Base-by-base conservation (phyloP, 2,113 vertebrate species). In the Centropus bengalensis region DNA sequence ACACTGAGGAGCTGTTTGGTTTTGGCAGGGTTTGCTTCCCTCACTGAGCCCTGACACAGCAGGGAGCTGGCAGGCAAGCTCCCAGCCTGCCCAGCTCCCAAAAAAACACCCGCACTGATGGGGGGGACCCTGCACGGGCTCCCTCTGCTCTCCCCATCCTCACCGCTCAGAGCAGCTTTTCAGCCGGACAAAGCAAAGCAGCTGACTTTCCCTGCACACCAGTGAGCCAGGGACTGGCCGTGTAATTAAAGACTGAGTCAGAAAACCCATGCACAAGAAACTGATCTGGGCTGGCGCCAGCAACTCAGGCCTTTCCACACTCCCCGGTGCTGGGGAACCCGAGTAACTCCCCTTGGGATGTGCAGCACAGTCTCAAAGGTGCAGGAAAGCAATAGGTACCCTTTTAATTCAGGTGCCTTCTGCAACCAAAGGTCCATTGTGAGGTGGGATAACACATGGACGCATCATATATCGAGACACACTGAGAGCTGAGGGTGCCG, bases 121-220 rank as follows among this genome's bases (percentile, higher is more conserved):
- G 36, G 42, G 47, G 6, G 5, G 74, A 10, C 42, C 7, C 1
- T 0, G 0, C 0, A 24, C 13, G 0, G 26, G 56, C 18, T 74
- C 28, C 56, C 52, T 74, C 62, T 16, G 28, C 56, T 83, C 17
- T 3, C 33, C 52, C 66, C 71, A 45, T 36, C 38, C 75, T 32
- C 14, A 2, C 58, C 14, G 18, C 42, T 68, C 13, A 22, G 64
- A 86, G 74, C 84, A 74, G 81, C 55, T 81, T 58, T 68, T 47
- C 90, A 94, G 62, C 78, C 33, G 91, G 66, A 71, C 85, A 78
- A 82, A 68, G 79, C 30, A 36, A 80, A 86, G 51, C 67, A 79
- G 70, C 63, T 3, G 1, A 21, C 44, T 44, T 76, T 19, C n/a
- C 74, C 78, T 40, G 54, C 6, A 0, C 63, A 28, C 36, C 76